These are phyloP conservation scores for Eudasyphora cyanicolor DNA, from an alignment of 2,888 invertebrate species.

Conservation along the genomic window DNA sequence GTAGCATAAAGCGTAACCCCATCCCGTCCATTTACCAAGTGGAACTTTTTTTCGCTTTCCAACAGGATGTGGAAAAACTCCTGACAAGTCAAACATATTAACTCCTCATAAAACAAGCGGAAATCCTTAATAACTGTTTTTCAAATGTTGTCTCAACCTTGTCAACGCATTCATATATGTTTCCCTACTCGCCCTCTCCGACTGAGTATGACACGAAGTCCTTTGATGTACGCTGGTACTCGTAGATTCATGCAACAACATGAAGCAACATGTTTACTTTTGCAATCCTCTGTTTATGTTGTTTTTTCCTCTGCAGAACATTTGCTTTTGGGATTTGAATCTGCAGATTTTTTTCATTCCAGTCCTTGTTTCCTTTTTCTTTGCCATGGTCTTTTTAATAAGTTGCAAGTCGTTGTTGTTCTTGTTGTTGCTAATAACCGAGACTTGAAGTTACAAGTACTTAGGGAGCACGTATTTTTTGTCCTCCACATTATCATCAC, in stretches of 20 bases:
- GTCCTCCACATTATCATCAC: conserved; percentile 29
- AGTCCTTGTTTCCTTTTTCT: background rate
- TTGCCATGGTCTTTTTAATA: conserved; percentile 41
- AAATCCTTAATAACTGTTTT: conserved; percentile 70
- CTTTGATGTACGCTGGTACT: conserved; percentile 47
- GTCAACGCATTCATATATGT: conserved; percentile 58
- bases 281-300: conserved; percentile 55
- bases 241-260: conserved; percentile 9
- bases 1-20: conserved; percentile 48
- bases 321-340: conserved; percentile 62
- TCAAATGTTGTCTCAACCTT: conserved; percentile 22
- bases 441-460: conserved; percentile 42
- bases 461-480: conserved; percentile 18
- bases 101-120: conserved; percentile 68
- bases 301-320: conserved; percentile 56
- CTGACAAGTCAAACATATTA: conserved; percentile 54
- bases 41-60: background rate
- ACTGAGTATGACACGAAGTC: no score
- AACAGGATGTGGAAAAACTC: background rate
- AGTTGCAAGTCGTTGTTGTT: conserved; percentile 39
- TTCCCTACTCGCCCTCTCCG: background rate
- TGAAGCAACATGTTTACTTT: conserved; percentile 68
- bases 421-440: conserved; percentile 62
- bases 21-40: background rate
- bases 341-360: conserved; percentile 16